Percentiles rank a stretch among this genome's conserved stretches.
phyloP scores from a whole-genome alignment of 2,113 vertebrate genomes.

The Tachycineta bicolor region DNA sequence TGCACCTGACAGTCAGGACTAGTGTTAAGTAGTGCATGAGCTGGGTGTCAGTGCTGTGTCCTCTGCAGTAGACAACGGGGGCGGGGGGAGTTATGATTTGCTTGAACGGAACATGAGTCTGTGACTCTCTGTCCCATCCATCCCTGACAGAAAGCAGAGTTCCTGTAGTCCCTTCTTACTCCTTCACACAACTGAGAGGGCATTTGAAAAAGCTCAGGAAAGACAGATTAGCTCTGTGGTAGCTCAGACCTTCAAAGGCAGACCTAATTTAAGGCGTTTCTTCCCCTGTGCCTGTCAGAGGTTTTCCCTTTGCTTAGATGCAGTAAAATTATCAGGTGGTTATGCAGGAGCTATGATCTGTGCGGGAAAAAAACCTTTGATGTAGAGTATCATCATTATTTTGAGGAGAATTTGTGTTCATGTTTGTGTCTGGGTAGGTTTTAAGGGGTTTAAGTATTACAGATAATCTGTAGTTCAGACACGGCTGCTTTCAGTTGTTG shows the following conservation, averaged over 20 bases:
- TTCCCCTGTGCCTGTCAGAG: not conserved
- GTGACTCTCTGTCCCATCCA: not conserved
- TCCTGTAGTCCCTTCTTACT: not conserved
- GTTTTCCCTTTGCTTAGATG: not conserved
- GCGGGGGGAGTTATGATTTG: fast-evolving
- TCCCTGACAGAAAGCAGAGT: not conserved
- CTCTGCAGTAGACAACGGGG: not conserved
- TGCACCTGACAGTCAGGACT: not conserved
- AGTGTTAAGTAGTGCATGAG: not conserved
- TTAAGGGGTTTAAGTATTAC: constrained; percentile 10
- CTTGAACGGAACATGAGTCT: not conserved
- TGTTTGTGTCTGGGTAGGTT: constrained; percentile 11
- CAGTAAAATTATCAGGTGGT: not conserved
- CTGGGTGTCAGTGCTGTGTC: not conserved
- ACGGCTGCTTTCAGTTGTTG: not conserved
- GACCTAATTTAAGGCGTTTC: not conserved
- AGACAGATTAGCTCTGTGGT: not conserved
- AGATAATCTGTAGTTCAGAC: constrained; percentile 30
- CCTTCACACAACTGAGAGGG: not conserved
- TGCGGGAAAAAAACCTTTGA: not conserved
- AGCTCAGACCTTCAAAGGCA: not conserved
- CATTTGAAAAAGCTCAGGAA: not conserved
- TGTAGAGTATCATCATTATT: not conserved
- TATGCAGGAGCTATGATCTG: not conserved
- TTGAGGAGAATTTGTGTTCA: not conserved